Conservation (phyloP, 2,113 vertebrate genomes). For the Mixornis gularis region DNA sequence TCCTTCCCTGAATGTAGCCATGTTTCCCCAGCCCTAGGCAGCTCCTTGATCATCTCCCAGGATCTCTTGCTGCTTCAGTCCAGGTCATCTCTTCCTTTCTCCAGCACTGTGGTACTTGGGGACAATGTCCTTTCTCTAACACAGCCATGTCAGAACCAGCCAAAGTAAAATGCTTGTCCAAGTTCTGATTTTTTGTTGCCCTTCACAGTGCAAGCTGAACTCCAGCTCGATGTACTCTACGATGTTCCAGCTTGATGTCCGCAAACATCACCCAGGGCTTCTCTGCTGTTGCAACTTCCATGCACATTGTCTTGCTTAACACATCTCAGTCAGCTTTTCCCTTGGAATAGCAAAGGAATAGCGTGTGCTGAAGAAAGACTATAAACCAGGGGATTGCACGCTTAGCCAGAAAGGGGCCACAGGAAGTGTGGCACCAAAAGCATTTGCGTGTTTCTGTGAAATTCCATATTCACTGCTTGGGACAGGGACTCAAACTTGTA, state of each 20-base stretch:
- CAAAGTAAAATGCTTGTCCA: not conserved
- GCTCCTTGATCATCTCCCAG: not conserved
- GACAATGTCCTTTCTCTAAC: not conserved
- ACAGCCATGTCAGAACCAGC: accelerated
- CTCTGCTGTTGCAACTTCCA: not conserved
- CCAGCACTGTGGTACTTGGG: not conserved
- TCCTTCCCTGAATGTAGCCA: not conserved
- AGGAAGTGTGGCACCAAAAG: not conserved
- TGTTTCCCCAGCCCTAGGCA: not conserved
- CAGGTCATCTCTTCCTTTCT: not conserved
- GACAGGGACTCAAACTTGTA: not conserved
- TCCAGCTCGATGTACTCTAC: not conserved
- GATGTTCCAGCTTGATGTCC: not conserved
- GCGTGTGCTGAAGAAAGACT: not conserved
- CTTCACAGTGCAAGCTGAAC: not conserved
- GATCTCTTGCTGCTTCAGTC: not conserved
- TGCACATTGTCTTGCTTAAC: not conserved
- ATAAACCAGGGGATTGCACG: not conserved
- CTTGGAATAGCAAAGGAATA: not conserved
- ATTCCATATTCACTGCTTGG: not conserved
- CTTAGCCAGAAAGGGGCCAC: not conserved
- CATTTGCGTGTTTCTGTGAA: not conserved
- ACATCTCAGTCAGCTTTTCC: not conserved
- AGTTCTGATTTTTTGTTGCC: not conserved
- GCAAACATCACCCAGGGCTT: not conserved